Base-by-base conservation (phyloP, 2,113 vertebrate genomes). In the Chionodraco myersi region DNA sequence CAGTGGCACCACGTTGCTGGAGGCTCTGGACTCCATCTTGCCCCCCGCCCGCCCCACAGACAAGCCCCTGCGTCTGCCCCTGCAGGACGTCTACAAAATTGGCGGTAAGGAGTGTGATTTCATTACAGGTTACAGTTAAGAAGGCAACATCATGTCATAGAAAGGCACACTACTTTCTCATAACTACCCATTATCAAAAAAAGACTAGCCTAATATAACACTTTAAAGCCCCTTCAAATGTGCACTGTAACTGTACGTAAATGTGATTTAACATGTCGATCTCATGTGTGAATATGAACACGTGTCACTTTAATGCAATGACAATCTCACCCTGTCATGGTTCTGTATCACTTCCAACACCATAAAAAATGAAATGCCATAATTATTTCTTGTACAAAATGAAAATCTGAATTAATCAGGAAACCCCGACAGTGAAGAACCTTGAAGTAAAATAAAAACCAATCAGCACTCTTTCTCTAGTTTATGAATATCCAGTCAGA, bases 71-170 rank as follows among this genome's bases (percentile, higher is more conserved):
- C 95, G 95, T 60, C 88, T 95, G 21, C 95, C 95, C 80, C 89
- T 95, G 81, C 95, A 95, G 90, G 95, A 95, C 4, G 94, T 95
- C 70, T 95, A 95, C 88, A 95, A 95, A 30, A 95, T 95, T 59
- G 95, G 94, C 48, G 95, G 95, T 94, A 70, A 86, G 85, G 67
- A 15, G 3, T 49, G 2, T 66, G n/a, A 34, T 11, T 18, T 30
- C 8, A 23, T 52, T 6, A 72, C 5, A 21, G 3, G 14, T 48
- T n/a, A 41, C 26, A n/a, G 49, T 16, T 12, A 45, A 65, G 2
- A 10, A 47, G n/a, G 14, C 49, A 13, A 44, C 21, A 1, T n/a
- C 14, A 45, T 63, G 49, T n/a, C 14, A 21, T n/a, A 4, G 18
- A 53, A 73, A 53, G 34, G 26, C 18, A 4, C 8, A 44, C 48